Evolutionary conservation across 2,113 vertebrate genomes (phyloP).

Genomic region (Alligator mississippiensis): DNA sequence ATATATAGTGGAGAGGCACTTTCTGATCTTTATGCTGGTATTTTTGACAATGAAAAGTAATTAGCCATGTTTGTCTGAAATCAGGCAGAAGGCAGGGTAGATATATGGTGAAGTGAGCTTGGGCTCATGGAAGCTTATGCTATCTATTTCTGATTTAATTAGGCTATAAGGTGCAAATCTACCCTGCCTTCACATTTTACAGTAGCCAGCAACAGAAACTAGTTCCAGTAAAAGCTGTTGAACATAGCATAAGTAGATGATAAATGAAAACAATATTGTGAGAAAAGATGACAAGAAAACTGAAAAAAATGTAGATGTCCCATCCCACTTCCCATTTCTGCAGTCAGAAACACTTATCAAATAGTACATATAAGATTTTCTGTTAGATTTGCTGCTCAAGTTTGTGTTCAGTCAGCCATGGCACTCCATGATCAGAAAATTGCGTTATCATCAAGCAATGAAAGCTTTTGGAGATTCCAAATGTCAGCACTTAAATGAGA

Average conservation of each 20-base stretch:
- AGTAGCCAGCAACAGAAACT: neutral
- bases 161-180: too few relatives aligned
- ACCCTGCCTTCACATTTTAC: too few relatives aligned
- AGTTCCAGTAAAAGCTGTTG: neutral
- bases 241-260: neutral
- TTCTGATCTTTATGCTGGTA: neutral
- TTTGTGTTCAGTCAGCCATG: neutral
- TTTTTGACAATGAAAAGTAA: neutral
- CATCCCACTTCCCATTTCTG: neutral
- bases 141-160: too few relatives aligned
- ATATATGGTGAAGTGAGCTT: too few relatives aligned
- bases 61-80: too few relatives aligned
- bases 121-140: too few relatives aligned
- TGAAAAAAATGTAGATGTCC: neutral
- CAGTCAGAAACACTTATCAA: neutral
- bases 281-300: neutral
- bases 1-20: neutral
- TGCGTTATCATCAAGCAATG: neutral
- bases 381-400: neutral
- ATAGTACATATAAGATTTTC: neutral
- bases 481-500: neutral
- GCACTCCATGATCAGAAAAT: neutral
- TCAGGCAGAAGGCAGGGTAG: too few relatives aligned
- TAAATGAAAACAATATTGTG: neutral
- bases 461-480: slow-evolving; percentile 11